These are phyloP conservation scores for Galeruca laticollis DNA, from an alignment of 2,888 invertebrate species.

Conservation along the genomic window DNA sequence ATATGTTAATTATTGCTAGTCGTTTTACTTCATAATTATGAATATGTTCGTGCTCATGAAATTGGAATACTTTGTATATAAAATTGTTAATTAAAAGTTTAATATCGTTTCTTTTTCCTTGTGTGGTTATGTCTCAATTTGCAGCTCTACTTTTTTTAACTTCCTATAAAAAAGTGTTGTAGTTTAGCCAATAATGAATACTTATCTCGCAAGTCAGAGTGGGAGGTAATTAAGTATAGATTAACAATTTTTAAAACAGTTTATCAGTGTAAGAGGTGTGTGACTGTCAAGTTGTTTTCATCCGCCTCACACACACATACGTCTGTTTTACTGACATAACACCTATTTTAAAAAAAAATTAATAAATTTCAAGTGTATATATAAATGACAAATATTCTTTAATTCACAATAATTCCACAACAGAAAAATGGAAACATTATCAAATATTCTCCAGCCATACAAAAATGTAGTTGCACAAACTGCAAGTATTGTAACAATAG, in stretches of 20 bases:
- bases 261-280: background rate
- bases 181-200: background rate
- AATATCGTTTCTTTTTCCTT: too few relatives aligned
- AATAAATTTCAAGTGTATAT: background rate
- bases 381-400: background rate
- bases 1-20: too few relatives aligned
- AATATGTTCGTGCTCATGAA: too few relatives aligned
- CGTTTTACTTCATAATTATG: too few relatives aligned
- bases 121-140: too few relatives aligned
- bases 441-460: conserved; percentile 73
- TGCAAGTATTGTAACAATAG: conserved; percentile 82
- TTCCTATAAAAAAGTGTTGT: background rate
- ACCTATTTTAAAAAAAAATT: background rate
- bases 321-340: background rate
- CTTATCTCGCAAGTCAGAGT: background rate
- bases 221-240: background rate
- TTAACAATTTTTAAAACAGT: background rate
- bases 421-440: conserved; percentile 68
- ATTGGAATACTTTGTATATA: too few relatives aligned
- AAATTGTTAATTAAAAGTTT: too few relatives aligned
- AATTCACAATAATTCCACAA: background rate
- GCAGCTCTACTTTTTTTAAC: too few relatives aligned
- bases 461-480: conserved; percentile 76
- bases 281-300: background rate
- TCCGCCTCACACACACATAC: background rate